Conservation (phyloP, 2,113 vertebrate genomes). For the Archilochus colubris region DNA sequence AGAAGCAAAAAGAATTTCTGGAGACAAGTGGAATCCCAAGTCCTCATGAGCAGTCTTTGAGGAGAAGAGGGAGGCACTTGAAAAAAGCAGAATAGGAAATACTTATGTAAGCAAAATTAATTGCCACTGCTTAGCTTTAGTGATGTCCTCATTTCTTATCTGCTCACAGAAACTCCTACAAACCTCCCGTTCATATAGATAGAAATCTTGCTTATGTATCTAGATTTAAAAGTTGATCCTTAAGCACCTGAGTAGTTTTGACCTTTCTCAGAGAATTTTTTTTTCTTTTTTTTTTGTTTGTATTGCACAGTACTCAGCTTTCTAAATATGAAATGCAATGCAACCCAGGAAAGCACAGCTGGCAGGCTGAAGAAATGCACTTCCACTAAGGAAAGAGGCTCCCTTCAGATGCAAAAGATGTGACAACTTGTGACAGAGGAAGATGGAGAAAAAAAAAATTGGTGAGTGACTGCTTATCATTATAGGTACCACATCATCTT, state of each 20-base stretch:
- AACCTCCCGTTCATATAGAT: background rate
- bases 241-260: background rate
- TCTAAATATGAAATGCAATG: background rate
- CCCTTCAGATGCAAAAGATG: background rate
- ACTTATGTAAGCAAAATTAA: background rate
- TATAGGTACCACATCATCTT: background rate
- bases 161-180: background rate
- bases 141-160: background rate
- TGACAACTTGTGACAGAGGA: background rate
- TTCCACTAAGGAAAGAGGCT: background rate
- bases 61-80: background rate
- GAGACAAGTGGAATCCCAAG: background rate
- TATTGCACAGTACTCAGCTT: background rate
- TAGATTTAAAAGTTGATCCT: background rate
- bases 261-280: background rate
- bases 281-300: background rate
- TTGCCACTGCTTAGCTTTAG: background rate
- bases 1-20: background rate
- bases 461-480: background rate
- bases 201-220: background rate
- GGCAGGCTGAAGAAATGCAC: background rate
- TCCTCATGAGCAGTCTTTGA: accelerated
- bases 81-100: background rate
- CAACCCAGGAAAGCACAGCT: background rate
- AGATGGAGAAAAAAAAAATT: background rate